These are phyloP conservation scores for Drosophila lacertosa DNA, from an alignment of 1,140 invertebrate species.

Conservation along the genomic window DNA sequence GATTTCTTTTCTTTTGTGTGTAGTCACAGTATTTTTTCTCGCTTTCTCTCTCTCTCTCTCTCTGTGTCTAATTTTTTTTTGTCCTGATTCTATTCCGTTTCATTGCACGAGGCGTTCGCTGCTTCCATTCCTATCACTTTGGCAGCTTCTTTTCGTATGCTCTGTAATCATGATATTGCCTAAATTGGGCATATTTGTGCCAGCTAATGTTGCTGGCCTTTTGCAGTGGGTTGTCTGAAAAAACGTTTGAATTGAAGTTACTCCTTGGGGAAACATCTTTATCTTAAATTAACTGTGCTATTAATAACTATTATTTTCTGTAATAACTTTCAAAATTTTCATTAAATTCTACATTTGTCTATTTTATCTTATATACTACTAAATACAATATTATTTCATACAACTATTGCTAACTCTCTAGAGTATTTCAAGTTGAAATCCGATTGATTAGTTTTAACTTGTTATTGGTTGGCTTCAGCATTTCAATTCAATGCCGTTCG, in stretches of 20 bases:
- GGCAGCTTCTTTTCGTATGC: conserved; percentile 56
- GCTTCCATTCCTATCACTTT: conserved; percentile 69
- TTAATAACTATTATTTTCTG: too few relatives aligned
- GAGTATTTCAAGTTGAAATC: not conserved
- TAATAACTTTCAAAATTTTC: too few relatives aligned
- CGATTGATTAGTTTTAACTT: not conserved
- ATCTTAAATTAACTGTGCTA: too few relatives aligned
- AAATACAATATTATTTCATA: too few relatives aligned
- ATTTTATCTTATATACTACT: too few relatives aligned
- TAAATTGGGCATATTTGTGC: conserved; percentile 72
- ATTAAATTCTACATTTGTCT: too few relatives aligned
- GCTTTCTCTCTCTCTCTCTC: too few relatives aligned
- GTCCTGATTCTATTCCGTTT: conserved; percentile 56
- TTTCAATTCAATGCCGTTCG: conserved; percentile 45
- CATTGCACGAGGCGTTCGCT: conserved; percentile 44
- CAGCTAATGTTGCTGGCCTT: conserved; percentile 45
- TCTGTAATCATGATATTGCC: conserved; percentile 59
- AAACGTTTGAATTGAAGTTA: too few relatives aligned
- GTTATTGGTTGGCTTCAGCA: conserved; percentile 31
- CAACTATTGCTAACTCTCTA: too few relatives aligned
- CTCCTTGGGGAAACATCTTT: too few relatives aligned
- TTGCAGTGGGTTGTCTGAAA: conserved; percentile 15
- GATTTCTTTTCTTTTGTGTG: conserved; percentile 47
- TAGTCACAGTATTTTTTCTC: conserved; percentile 8
- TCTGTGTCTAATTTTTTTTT: conserved; percentile 27